Conservation (phyloP, 1,140 invertebrate genomes). For the Procambarus clarkii region DNA sequence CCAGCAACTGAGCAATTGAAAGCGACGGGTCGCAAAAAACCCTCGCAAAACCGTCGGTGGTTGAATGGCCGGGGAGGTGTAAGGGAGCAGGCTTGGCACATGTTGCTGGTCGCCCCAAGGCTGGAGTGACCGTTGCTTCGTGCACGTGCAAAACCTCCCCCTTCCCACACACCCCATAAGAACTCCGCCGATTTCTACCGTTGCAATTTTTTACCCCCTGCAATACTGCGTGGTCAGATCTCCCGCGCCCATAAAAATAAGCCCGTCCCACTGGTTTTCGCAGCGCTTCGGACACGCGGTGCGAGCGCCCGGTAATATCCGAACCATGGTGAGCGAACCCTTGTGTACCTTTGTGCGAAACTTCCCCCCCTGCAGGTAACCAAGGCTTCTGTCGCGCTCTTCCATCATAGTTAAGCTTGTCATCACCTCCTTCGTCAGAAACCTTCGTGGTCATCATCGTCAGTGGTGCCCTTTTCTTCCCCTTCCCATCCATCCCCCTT, state of each 20-base stretch:
- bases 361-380: slow-evolving; percentile 17
- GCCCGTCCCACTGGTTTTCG: background rate
- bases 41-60: background rate
- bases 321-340: slow-evolving; percentile 10
- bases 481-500: background rate
- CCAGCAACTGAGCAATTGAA: slow-evolving; percentile 13
- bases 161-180: slow-evolving; percentile 30
- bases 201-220: slow-evolving; percentile 42
- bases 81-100: background rate
- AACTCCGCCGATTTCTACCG: slow-evolving; percentile 31
- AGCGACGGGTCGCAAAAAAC: background rate
- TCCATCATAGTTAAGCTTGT: slow-evolving; percentile 42
- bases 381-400: slow-evolving; percentile 37
- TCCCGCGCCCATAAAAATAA: slow-evolving; percentile 2
- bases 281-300: background rate
- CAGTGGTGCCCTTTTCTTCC: background rate
- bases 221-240: slow-evolving; percentile 43
- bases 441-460: background rate
- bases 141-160: slow-evolving; percentile 23
- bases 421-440: slow-evolving; percentile 25
- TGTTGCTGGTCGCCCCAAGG: background rate
- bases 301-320: too few species aligned
- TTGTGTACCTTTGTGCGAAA: slow-evolving; percentile 4
- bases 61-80: background rate
- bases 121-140: slow-evolving; percentile 10